Evolutionary conservation across 2,888 invertebrate species (phyloP), one percentile per base, ranked within the genome.

Genomic region (Hirudinaria manillensis): DNA sequence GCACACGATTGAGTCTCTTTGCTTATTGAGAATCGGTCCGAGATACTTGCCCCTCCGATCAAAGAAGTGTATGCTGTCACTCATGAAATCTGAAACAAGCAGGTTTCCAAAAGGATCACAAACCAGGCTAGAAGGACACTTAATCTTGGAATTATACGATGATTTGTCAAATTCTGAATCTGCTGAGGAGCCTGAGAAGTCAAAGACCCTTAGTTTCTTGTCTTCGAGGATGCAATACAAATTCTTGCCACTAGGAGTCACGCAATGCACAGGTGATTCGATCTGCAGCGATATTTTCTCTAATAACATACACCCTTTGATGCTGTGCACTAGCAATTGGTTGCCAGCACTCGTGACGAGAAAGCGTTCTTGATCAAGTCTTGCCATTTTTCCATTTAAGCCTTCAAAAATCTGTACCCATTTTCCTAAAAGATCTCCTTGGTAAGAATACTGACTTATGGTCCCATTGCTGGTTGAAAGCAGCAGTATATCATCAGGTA

Each of bases 81-180:
- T 68, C n/a, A 34, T 68, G 68, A 68, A 68, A 34, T 68, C 68
- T n/a, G 68, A 29, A 1, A 68, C 68, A 10, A 68, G 68, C 10
- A 68, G 2, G 36, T 68, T 68, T n/a, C 68, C 68, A 34, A 68
- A 68, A 6, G 68, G 32, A 32, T 68, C 68, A 68, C 68, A 68
- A 68, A 68, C 6, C 27, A 68, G n/a, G 36, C 36, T 34, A 36
- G 68, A 34, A 34, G 68, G 68, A 32, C 68, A 68, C 36, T 68
- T 68, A 13, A 34, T 24, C 13, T 1, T 32, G 32, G 32, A 34
- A 34, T 24, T 36, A 6, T n/a, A 34, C 13, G n/a, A n/a, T n/a
- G 68, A 1, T 19, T n/a, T 68, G n/a, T n/a, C 36, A 32, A 68
- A 61, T 27, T 61, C 29, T 2, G 61, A 61, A 29, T 61, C 29